Evolutionary conservation across 2,797 vertebrate genomes (phyloP), one percentile per base, ranked within the genome.

Genomic region (Buphagus erythrorhynchus): DNA sequence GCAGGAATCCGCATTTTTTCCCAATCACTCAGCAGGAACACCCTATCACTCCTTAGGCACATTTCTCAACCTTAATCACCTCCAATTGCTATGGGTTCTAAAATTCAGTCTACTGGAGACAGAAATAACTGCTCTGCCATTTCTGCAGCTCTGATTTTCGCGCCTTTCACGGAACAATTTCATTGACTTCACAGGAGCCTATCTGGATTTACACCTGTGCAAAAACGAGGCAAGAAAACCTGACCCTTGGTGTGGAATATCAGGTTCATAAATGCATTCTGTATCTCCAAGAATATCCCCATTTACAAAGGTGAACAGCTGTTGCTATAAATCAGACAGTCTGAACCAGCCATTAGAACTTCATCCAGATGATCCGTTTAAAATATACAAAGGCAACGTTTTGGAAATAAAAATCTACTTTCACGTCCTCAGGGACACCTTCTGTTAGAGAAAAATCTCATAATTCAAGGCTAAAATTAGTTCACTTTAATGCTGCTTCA

Each of bases 381-480:
- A 95, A 97, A 91, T 76, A 95, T 76, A 95, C 86, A 96, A 95
- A 81, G 86, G 88, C 90, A 96, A 87, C 3, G 1, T 81, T 94
- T 88, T 96, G 79, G 96, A 95, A 95, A 92, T 88, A 92, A 95
- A 91, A 93, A 43, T 82, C 94, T 82, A 86, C 86, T 87, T 52
- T 77, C 8, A 0, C 33, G 76, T 74, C 96, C 94, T 84, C 36
- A 20, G 96, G 73, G 96, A 84, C 59, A 90, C 90, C 80, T 95
- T 94, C 93, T 95, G 82, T 79, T 93, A 33, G 77, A 95, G 86
- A 89, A 90, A 92, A 84, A 73, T 35, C 83, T 90, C 93, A 62
- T 94, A 43, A 95, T 76, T 96, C 93, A 95, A 65, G 86, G 86
- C 88, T 94, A 96, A 96, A 95, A 95, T 97, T 97, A 96, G 96